phyloP scores from a whole-genome alignment of 1,140 invertebrate species.

The Callitettix versicolor region DNA sequence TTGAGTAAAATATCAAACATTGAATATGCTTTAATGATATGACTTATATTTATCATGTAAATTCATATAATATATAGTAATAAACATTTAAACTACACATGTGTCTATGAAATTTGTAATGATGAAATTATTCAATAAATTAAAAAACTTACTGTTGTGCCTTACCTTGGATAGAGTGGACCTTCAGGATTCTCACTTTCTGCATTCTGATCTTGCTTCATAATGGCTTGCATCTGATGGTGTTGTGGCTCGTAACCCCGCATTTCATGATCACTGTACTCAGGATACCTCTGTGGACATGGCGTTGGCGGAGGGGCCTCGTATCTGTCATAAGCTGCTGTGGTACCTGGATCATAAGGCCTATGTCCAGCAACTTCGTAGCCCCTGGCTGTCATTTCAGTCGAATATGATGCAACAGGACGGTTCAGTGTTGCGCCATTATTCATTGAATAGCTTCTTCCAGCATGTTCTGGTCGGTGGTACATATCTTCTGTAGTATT shows the following conservation, averaged over 20 bases:
- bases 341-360: constrained; percentile 47
- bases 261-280: constrained; percentile 25
- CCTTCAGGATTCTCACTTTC: constrained; percentile 39
- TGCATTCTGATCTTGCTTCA: constrained; percentile 40
- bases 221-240: constrained; percentile 22
- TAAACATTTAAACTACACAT: too few relatives aligned
- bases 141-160: not conserved
- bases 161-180: constrained; percentile 58
- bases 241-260: constrained; percentile 19
- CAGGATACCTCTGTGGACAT: constrained; percentile 36
- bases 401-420: constrained; percentile 50
- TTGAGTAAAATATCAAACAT: too few relatives aligned
- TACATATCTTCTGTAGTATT: constrained; percentile 36
- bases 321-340: constrained; percentile 62
- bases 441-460: constrained; percentile 19
- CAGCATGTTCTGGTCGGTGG: constrained; percentile 27
- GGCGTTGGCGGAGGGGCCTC: constrained; percentile 39
- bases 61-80: too few relatives aligned
- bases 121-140: too few relatives aligned
- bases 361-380: constrained; percentile 49
- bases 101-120: too few relatives aligned
- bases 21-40: too few relatives aligned
- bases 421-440: constrained; percentile 37
- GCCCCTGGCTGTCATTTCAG: constrained; percentile 39
- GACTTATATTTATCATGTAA: too few relatives aligned